Evolutionary conservation across 2,113 vertebrate species (phyloP).

Genomic region (Phyllopteryx taeniolatus): DNA sequence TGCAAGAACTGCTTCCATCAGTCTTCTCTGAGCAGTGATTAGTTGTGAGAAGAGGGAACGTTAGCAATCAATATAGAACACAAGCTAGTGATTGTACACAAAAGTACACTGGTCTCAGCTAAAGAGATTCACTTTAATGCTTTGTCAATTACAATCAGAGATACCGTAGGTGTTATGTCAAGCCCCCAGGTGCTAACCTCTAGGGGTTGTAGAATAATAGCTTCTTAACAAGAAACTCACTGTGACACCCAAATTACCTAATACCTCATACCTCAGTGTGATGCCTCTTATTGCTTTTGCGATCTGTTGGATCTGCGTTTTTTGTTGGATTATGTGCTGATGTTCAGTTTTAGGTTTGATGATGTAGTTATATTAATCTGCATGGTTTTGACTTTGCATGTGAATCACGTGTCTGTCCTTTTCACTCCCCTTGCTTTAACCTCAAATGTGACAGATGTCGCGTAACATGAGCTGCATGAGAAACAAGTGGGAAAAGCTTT

Average conservation of each 20-base stretch:
- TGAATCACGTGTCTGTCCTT: neutral
- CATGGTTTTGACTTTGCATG: neutral
- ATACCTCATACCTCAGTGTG: neutral
- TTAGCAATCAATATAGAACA: conserved; percentile 52
- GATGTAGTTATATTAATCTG: neutral
- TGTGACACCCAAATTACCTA: conserved; percentile 9
- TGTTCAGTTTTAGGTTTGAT: neutral
- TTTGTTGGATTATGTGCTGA: neutral
- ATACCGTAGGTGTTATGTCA: conserved; percentile 11
- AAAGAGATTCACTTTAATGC: conserved; percentile 36
- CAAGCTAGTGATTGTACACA: conserved; percentile 46
- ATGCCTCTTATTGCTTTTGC: too few relatives aligned
- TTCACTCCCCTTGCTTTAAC: neutral
- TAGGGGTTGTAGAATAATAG: conserved; percentile 13
- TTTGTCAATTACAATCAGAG: conserved; percentile 28
- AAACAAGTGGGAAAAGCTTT: neutral
- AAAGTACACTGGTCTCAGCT: conserved; percentile 27
- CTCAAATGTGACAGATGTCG: neutral
- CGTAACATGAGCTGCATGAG: neutral
- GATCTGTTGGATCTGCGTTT: neutral
- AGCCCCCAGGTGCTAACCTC: conserved; percentile 9
- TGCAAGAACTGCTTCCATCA: conserved; percentile 36
- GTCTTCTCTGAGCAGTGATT: conserved; percentile 49
- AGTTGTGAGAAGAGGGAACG: conserved; percentile 33
- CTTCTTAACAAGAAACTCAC: neutral